Percentiles rank a stretch among this genome's conserved stretches.
phyloP scores from a whole-genome alignment of 2,113 vertebrate genomes.

The Struthio camelus region DNA sequence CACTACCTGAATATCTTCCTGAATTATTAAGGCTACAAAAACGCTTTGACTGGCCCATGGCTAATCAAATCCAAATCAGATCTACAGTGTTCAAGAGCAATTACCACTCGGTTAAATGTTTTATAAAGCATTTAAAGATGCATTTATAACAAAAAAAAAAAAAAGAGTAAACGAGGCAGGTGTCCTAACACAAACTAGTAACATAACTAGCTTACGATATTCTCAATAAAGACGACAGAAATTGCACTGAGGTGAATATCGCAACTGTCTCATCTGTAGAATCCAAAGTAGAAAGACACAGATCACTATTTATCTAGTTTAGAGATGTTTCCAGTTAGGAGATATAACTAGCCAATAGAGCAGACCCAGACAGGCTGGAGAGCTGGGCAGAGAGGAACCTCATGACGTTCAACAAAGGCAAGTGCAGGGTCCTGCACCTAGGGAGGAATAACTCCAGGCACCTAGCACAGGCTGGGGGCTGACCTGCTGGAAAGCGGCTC shows the following conservation, averaged over 20 bases:
- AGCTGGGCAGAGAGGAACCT: too few species aligned
- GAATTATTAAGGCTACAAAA: not conserved
- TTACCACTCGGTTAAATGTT: not conserved
- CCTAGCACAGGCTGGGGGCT: too few species aligned
- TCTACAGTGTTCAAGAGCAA: not conserved
- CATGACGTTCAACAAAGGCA: too few species aligned
- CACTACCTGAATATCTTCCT: not conserved
- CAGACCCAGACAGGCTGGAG: too few species aligned
- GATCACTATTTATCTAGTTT: not conserved
- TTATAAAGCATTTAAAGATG: not conserved
- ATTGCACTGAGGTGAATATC: not conserved
- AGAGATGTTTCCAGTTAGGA: not conserved
- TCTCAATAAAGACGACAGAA: not conserved
- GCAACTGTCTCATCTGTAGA: not conserved
- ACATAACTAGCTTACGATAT: not conserved
- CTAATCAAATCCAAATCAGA: not conserved
- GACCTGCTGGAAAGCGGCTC: too few species aligned
- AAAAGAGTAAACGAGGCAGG: too few species aligned
- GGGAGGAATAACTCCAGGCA: too few species aligned
- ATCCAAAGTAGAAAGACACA: not conserved
- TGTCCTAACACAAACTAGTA: not conserved
- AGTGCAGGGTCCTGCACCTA: too few species aligned
- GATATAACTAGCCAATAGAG: not conserved
- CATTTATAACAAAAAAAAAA: not conserved
- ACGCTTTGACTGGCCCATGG: not conserved